Base-by-base conservation (phyloP, 2,888 invertebrate species). In the Pseudoips prasinana region DNA sequence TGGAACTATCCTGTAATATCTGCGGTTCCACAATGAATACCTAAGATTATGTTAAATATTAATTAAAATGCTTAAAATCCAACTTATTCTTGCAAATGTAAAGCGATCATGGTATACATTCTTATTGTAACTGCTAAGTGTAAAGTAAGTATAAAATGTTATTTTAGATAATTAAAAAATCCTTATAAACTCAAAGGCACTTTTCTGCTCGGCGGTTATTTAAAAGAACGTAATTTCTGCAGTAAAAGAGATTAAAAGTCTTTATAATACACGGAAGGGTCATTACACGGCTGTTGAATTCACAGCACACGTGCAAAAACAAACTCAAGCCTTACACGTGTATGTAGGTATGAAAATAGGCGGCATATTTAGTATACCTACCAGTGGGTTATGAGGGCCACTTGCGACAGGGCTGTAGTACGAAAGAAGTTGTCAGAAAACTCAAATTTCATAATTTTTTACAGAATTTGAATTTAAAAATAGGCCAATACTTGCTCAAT, bases 261-360 rank as follows among this genome's bases (percentile, higher is more conserved):
- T 82, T 77, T 78, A 77, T 81, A 78, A 80, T 77, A 73, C 68
- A 67, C 66, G 69, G 60, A 74, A 79, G 79, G 73, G 76, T 73
- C 81, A 76, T 83, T 78, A 79, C 70, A 80, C 75, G 81, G 67
- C 58, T 71, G 66, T 83, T 83, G 76, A 79, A 64, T 72, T 74
- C 72, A 65, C 77, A 67, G 76, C 77, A 78, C 59, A 73, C 73
- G 78, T 76, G 72, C 68, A 73, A 71, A 77, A 73, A 76, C 64
- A 72, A 74, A 67, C 63, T 71, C 57, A 55, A 7, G n/a, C n/a
- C n/a, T n/a, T n/a, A n/a, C 20, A 67, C 69, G 70, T 62, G 66
- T 58, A 42, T 31, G 42, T 49, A 57, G 54, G n/a, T n/a, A n/a
- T n/a, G n/a, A 58, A 55, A 55, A 44, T 41, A 45, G 49, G 54